Percentiles rank a stretch among this genome's conserved stretches.
phyloP scores from a whole-genome alignment of 1,140 invertebrate species.

The Euwallacea fornicatus region DNA sequence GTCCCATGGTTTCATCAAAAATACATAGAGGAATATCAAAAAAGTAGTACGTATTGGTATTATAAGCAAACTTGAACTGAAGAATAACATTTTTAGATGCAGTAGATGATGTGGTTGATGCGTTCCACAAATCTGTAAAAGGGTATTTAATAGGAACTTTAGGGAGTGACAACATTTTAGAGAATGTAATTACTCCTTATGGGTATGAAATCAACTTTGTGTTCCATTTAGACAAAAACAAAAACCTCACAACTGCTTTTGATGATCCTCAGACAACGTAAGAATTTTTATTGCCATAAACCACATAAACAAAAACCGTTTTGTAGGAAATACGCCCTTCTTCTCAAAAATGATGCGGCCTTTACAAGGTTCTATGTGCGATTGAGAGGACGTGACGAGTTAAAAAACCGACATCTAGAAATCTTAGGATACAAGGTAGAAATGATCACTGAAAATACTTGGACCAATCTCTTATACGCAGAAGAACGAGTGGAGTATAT shows the following conservation, averaged over 20 bases:
- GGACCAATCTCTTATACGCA: conserved; percentile 57
- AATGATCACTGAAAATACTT: conserved; percentile 57
- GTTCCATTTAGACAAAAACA: conserved; percentile 40
- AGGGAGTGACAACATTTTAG: conserved; percentile 29
- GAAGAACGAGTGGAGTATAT: conserved; percentile 46
- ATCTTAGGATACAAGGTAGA: conserved; percentile 63
- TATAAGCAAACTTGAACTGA: not conserved
- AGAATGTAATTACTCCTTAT: conserved; percentile 47
- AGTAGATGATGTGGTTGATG: conserved; percentile 21
- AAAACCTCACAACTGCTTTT: conserved; percentile 26
- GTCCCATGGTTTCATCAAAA: conserved; percentile 69
- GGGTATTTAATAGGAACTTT: conserved; percentile 40
- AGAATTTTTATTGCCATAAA: not conserved
- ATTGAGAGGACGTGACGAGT: conserved; percentile 53
- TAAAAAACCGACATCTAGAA: conserved; percentile 61
- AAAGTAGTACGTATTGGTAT: conserved; percentile 40
- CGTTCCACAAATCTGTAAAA: conserved; percentile 32
- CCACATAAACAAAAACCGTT: not conserved
- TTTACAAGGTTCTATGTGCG: conserved; percentile 48
- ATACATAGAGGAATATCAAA: conserved; percentile 56
- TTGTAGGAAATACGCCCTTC: conserved; percentile 34
- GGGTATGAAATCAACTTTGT: conserved; percentile 49
- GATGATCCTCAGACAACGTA: conserved; percentile 18
- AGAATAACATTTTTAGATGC: conserved; percentile 31
- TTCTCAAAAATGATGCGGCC: conserved; percentile 47